Percentiles rank a stretch among this genome's conserved stretches.
These are phyloP conservation scores for Chrysogorgia sp. DNA, from an alignment of 92 coral and sea anemone species.

Conservation along the genomic window DNA sequence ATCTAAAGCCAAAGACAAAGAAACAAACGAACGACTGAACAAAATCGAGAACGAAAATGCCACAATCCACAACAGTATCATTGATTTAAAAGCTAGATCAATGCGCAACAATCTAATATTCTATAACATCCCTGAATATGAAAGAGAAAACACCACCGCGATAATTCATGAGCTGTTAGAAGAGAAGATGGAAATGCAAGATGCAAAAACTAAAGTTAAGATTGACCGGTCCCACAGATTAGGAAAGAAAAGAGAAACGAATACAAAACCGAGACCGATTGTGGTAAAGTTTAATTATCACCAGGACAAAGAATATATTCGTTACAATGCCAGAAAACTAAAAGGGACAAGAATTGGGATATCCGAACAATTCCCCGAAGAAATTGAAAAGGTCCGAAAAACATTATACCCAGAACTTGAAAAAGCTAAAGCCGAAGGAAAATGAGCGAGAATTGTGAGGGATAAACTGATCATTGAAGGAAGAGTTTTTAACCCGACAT, in stretches of 20 bases:
- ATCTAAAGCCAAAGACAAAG: background rate
- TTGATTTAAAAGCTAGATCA: constrained; percentile 31
- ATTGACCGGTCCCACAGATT: constrained; percentile 32
- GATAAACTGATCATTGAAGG: constrained; percentile 47
- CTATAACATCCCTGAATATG: constrained; percentile 12
- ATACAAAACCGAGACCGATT: constrained; percentile 39
- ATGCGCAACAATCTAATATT: constrained; percentile 36
- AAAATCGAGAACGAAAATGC: background rate
- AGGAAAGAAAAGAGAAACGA: constrained; percentile 6
- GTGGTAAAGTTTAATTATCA: constrained; percentile 38
- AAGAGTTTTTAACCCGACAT: background rate
- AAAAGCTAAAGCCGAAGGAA: constrained; percentile 48
- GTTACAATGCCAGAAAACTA: constrained; percentile 21
- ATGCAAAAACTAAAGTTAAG: constrained; percentile 2
- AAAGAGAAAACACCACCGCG: constrained; percentile 8
- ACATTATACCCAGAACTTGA: constrained; percentile 30
- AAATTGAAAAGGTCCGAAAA: constrained; percentile 48
- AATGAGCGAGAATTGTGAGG: background rate
- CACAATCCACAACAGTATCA: constrained; percentile 2
- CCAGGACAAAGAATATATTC: constrained; percentile 47
- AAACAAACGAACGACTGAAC: constrained; percentile 2
- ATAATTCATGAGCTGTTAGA: constrained; percentile 17
- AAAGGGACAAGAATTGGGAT: constrained; percentile 55
- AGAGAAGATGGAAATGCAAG: constrained; percentile 5
- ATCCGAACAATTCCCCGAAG: constrained; percentile 60